These are phyloP conservation scores for Andrena bucephala DNA, from an alignment of 2,888 invertebrate species.

Conservation along the genomic window DNA sequence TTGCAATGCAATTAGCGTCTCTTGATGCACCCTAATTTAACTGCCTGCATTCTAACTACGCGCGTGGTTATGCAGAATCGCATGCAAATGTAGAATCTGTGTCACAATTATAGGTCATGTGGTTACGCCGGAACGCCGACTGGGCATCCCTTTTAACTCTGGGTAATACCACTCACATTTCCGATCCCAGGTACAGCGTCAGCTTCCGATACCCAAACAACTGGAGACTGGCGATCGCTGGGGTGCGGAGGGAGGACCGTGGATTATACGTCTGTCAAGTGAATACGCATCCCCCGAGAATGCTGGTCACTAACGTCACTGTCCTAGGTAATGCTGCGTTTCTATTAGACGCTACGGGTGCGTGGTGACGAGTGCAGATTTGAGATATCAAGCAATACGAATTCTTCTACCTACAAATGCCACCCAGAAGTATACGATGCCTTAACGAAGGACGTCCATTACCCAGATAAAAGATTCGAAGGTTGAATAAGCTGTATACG, in stretches of 20 bases:
- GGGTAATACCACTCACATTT: constrained; percentile 88
- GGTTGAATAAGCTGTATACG: no score
- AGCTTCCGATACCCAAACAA: constrained; percentile 91
- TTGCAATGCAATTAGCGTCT: background rate
- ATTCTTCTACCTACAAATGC: background rate
- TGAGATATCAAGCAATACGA: background rate
- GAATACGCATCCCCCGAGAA: constrained; percentile 92
- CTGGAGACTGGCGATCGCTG: constrained; percentile 90
- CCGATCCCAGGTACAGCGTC: constrained; percentile 88
- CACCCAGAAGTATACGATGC: no score
- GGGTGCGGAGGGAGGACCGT: constrained; percentile 90
- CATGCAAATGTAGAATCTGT: constrained; percentile 36
- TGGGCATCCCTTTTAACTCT: constrained; percentile 89
- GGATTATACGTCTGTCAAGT: constrained; percentile 93
- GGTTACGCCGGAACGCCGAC: constrained; percentile 88
- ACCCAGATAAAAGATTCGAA: no score
- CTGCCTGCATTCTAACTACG: constrained; percentile 3
- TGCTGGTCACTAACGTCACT: constrained; percentile 91
- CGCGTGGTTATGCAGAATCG: constrained; percentile 25
- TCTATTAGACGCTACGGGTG: background rate
- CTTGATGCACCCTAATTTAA: constrained; percentile 7
- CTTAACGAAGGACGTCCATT: no score
- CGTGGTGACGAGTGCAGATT: background rate
- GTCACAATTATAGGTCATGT: constrained; percentile 87
- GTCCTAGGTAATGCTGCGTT: constrained; percentile 88